Percentiles rank a stretch among this genome's conserved stretches.
Evolutionary conservation across 1,140 invertebrate species (phyloP).

Genomic region (Apis dorsata): DNA sequence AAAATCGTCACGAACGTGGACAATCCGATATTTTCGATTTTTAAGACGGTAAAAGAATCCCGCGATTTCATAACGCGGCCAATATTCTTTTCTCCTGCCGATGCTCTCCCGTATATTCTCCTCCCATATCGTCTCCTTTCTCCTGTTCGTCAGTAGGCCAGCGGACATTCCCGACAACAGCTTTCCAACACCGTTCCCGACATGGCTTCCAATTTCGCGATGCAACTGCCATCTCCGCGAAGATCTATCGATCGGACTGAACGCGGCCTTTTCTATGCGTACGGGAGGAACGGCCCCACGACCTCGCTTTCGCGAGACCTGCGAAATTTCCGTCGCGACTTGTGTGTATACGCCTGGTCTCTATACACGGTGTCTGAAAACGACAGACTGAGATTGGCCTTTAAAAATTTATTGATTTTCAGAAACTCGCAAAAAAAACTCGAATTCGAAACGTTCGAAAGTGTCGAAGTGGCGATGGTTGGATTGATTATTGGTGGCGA

Average conservation of each 20-base stretch:
- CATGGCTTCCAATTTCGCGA: conserved; percentile 58
- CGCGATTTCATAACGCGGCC: conserved; percentile 61
- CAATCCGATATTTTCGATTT: background rate
- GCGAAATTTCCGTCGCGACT: conserved; percentile 21
- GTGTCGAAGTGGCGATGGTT: too few relatives aligned
- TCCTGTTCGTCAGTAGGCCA: conserved; percentile 64
- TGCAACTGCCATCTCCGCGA: conserved; percentile 42
- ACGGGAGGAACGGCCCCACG: conserved; percentile 46
- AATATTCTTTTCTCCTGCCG: conserved; percentile 54
- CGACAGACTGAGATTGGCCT: too few relatives aligned
- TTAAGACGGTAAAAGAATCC: conserved; percentile 20
- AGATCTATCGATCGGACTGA: conserved; percentile 52
- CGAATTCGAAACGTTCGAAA: too few relatives aligned
- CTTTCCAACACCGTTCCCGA: conserved; percentile 55
- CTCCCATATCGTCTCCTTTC: conserved; percentile 59
- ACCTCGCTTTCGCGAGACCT: conserved; percentile 54
- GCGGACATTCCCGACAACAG: conserved; percentile 56
- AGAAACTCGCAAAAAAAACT: background rate
- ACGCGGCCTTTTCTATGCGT: conserved; percentile 40
- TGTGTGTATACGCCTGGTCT: background rate
- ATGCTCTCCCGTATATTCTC: conserved; percentile 37
- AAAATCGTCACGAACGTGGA: too few relatives aligned
- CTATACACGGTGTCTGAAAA: background rate
- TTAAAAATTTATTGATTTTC: background rate
- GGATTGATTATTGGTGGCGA: too few relatives aligned